Evolutionary conservation across 1,140 invertebrate genomes (phyloP).

Genomic region (Drosophila kurseongensis): DNA sequence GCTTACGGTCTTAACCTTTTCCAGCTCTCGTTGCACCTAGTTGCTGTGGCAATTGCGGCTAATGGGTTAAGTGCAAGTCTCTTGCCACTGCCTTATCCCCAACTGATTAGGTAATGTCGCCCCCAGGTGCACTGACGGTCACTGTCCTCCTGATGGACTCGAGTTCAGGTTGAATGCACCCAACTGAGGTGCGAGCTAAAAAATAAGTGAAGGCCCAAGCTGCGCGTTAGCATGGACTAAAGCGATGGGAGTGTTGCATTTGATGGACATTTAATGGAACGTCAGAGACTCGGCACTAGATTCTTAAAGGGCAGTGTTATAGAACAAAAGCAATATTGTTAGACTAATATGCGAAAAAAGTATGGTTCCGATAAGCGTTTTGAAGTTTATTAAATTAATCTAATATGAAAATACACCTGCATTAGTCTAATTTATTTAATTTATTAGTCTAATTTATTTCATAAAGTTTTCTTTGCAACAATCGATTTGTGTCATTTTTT

Average conservation of each 20-base stretch:
- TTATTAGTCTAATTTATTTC: too few relatives aligned
- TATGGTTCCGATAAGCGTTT: too few relatives aligned
- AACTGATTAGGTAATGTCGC: slow-evolving; percentile 47
- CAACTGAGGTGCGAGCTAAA: slow-evolving; percentile 6
- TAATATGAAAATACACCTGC: too few relatives aligned
- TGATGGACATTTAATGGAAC: slow-evolving; percentile 39
- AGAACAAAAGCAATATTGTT: too few relatives aligned
- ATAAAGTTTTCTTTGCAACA: too few relatives aligned
- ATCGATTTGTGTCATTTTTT: too few relatives aligned
- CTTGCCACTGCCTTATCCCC: slow-evolving; percentile 7
- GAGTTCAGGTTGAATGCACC: slow-evolving; percentile 32
- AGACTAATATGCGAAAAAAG: too few relatives aligned
- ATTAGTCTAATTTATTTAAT: too few relatives aligned
- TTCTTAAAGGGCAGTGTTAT: not conserved
- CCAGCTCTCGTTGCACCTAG: slow-evolving; percentile 19
- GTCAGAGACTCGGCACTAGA: not conserved
- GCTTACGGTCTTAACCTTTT: slow-evolving; percentile 45
- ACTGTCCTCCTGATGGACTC: slow-evolving; percentile 15
- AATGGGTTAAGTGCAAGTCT: slow-evolving; percentile 54
- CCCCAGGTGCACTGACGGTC: slow-evolving; percentile 22
- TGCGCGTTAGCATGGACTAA: not conserved
- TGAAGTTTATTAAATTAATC: too few relatives aligned
- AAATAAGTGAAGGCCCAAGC: not conserved
- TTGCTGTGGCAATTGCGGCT: slow-evolving; percentile 39
- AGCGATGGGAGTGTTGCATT: slow-evolving; percentile 4